Evolutionary conservation across 2,888 invertebrate species (phyloP).

Genomic region (Alloplasta piceator): DNA sequence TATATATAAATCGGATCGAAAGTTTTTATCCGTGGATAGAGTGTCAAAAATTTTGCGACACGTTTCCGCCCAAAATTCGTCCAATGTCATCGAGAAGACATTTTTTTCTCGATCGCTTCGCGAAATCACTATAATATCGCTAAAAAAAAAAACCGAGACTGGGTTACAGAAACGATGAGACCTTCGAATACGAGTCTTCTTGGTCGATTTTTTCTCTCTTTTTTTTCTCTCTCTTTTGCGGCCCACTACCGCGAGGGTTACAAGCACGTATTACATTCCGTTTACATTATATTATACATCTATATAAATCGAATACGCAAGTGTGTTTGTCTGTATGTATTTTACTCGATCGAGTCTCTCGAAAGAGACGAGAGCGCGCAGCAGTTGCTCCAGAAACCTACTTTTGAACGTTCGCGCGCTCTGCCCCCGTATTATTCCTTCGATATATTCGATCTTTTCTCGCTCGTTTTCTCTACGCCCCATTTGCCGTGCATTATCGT

Average conservation of each 20-base stretch:
- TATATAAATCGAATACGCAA: slow-evolving; percentile 6
- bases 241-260: slow-evolving; percentile 43
- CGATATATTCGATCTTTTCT: slow-evolving; percentile 24
- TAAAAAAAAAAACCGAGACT: slow-evolving; percentile 25
- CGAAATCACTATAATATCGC: neutral
- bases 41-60: neutral
- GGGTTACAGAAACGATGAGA: slow-evolving; percentile 34
- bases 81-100: neutral
- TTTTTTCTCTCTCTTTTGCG: slow-evolving; percentile 44
- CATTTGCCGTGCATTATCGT: slow-evolving; percentile 16
- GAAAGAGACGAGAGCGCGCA: slow-evolving; percentile 49
- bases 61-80: neutral
- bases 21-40: slow-evolving; percentile 10
- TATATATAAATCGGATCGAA: slow-evolving; percentile 17
- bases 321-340: slow-evolving; percentile 28
- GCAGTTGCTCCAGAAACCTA: slow-evolving; percentile 79
- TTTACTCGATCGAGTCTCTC: slow-evolving; percentile 54
- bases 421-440: slow-evolving; percentile 60
- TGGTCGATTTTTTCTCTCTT: neutral
- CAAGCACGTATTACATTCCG: slow-evolving; percentile 56
- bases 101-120: neutral
- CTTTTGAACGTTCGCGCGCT: slow-evolving; percentile 69
- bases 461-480: slow-evolving; percentile 1
- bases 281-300: slow-evolving; percentile 30
- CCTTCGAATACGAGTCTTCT: slow-evolving; percentile 53